A percentile compares a stretch with the other conserved stretches of the same genome.
These are phyloP conservation scores for Acropternis orthonyx DNA, from an alignment of 2,797 vertebrate genomes.

Conservation along the genomic window DNA sequence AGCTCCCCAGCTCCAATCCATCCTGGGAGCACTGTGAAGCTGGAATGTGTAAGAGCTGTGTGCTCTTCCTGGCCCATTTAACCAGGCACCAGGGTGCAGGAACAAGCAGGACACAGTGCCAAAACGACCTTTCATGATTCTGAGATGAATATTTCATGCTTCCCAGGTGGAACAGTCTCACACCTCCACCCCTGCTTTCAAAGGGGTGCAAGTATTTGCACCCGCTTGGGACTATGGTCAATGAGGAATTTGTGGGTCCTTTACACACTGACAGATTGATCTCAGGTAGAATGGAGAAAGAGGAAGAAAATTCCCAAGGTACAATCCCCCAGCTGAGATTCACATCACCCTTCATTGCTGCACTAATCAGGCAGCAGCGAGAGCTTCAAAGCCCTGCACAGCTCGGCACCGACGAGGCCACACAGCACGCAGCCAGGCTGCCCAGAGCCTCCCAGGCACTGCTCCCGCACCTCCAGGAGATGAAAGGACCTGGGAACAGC, in stretches of 20 bases:
- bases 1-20: not conserved
- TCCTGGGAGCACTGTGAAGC: not conserved
- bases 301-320: not conserved
- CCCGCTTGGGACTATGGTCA: not conserved
- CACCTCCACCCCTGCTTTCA: not conserved
- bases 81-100: not conserved
- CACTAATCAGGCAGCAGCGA: not conserved
- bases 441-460: not conserved
- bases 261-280: not conserved
- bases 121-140: not conserved
- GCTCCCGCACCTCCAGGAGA: constrained; percentile 1
- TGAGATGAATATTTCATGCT: not conserved
- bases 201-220: not conserved
- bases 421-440: not conserved
- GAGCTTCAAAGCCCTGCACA: constrained; percentile 27
- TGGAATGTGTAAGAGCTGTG: not conserved
- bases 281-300: not conserved
- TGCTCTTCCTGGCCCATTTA: not conserved
- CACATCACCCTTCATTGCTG: rapidly evolving
- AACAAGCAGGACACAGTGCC: not conserved
- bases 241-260: not conserved
- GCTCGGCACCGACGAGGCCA: not conserved
- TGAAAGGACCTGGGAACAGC: not conserved
- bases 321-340: not conserved
- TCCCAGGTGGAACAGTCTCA: not conserved